Base-by-base conservation (phyloP, 2,888 invertebrate species). In the Tenthredo amoena region DNA sequence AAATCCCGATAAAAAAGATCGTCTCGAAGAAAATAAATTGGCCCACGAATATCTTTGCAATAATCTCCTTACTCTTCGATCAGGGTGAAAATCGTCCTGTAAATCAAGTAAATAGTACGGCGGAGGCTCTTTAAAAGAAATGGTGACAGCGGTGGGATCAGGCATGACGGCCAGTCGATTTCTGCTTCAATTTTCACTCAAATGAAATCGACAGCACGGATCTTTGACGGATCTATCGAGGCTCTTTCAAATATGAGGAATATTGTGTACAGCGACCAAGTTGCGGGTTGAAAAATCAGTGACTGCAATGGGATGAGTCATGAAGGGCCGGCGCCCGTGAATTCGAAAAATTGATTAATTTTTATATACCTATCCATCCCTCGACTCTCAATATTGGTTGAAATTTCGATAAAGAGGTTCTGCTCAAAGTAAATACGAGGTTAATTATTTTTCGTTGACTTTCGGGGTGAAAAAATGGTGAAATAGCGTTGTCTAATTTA, bases 401-500 rank as follows among this genome's bases (percentile, higher is more conserved):
- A 34, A 58, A 58, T 58, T n/a, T 1, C 58, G 58, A 62, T 62
- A 21, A 26, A 62, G 10, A 4, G 26, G 62, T 3, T 26, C 34
- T 34, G 3, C 31, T 12, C 6, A 12, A 34, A 40, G 40, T 12
- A 34, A 81, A 40, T 21, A n/a, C n/a, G 37, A 21, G 68, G 18
- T 47, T 43, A n/a, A 71, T 83, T 71, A 83, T 55, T 81, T 65
- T 50, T 71, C 21, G 10, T n/a, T 43, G 72, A 40, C 7, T 43
- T 74, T 74, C 40, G 1, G 40, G 21, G 43, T 4, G 40, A 12
- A 21, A 74, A 43, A 50, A 68, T 71, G 47, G 18, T 40, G 9
- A 47, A 83, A 83, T 71, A 68, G 50, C 68, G n/a, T 26, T 50
- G 68, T 83, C 68, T 68, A 68, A 83, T 83, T 83, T 83, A 83